phyloP scores from a whole-genome alignment of 2,888 invertebrate species.

The Sthenelais limicola region DNA sequence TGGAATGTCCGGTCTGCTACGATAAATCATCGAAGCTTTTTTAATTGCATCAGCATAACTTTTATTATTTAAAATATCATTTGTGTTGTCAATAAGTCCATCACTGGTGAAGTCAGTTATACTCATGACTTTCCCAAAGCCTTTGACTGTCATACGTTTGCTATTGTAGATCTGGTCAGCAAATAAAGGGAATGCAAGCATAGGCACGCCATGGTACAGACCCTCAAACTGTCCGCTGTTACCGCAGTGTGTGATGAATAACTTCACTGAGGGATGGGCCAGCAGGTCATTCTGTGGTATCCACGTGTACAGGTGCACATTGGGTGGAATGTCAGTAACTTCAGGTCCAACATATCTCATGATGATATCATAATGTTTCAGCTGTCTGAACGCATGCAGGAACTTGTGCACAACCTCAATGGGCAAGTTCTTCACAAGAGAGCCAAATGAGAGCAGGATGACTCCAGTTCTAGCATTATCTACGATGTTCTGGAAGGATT shows the following conservation, averaged over 20 bases:
- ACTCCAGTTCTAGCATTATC: slow-evolving; percentile 25
- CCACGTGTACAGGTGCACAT: slow-evolving; percentile 41
- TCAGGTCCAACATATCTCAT: neutral
- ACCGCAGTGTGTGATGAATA: slow-evolving; percentile 60
- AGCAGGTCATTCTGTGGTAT: slow-evolving; percentile 54
- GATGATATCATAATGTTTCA: neutral
- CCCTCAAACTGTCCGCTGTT: slow-evolving; percentile 56
- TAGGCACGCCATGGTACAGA: slow-evolving; percentile 58
- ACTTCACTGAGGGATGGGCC: slow-evolving; percentile 53
- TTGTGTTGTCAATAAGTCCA: slow-evolving; percentile 46
- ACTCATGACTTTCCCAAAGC: slow-evolving; percentile 47
- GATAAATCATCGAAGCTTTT: slow-evolving; percentile 50
- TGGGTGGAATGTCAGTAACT: slow-evolving; percentile 11
- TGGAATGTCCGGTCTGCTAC: slow-evolving; percentile 47
- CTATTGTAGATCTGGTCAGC: slow-evolving; percentile 55
- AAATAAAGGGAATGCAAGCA: slow-evolving; percentile 54
- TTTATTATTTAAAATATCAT: slow-evolving; percentile 46
- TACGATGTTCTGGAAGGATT: slow-evolving; percentile 36
- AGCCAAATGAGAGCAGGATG: slow-evolving; percentile 42
- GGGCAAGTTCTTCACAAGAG: neutral
- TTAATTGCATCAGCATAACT: slow-evolving; percentile 48
- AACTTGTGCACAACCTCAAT: neutral
- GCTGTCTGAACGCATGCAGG: neutral
- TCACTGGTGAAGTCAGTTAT: slow-evolving; percentile 42
- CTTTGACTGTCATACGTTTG: slow-evolving; percentile 46